Conservation (phyloP, 92 coral and sea anemone species). For the Porites evermanni region DNA sequence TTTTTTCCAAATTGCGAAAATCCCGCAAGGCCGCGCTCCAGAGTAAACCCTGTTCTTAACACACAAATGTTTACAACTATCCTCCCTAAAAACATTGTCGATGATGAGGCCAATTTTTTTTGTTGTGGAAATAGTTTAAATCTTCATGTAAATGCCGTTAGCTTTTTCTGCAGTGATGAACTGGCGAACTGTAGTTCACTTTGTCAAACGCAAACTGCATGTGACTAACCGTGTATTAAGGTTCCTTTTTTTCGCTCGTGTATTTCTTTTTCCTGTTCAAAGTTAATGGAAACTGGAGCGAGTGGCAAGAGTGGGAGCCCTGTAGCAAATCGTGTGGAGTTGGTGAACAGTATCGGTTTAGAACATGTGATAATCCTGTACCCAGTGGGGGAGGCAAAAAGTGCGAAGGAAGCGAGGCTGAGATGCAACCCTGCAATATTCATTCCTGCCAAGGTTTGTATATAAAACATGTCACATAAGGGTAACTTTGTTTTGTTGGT, state of each 20-base stretch:
- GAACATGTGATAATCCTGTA: conserved; percentile 75
- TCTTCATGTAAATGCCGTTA: too few species aligned
- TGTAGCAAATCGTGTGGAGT: conserved; percentile 76
- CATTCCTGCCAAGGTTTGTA: conserved; percentile 31
- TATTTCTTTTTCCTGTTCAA: neutral
- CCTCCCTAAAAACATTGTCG: too few species aligned
- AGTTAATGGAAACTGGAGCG: conserved; percentile 82
- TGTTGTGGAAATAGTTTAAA: too few species aligned
- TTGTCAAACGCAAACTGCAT: too few species aligned
- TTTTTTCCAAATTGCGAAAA: too few species aligned
- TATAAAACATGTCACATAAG: neutral
- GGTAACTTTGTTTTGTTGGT: neutral
- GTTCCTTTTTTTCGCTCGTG: neutral
- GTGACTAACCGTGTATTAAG: too few species aligned
- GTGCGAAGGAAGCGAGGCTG: conserved; percentile 63
- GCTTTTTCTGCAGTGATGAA: too few species aligned
- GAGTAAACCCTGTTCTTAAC: too few species aligned
- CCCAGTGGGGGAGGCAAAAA: conserved; percentile 71
- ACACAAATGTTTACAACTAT: too few species aligned
- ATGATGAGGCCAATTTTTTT: too few species aligned
- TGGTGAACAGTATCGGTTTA: conserved; percentile 71
- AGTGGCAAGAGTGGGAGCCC: conserved; percentile 72
- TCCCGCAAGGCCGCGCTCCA: too few species aligned
- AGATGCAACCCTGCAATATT: conserved; percentile 56
- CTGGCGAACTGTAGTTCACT: too few species aligned